These are phyloP conservation scores for Thaumetopoea pityocampa DNA, from an alignment of 1,140 invertebrate species.

Conservation along the genomic window DNA sequence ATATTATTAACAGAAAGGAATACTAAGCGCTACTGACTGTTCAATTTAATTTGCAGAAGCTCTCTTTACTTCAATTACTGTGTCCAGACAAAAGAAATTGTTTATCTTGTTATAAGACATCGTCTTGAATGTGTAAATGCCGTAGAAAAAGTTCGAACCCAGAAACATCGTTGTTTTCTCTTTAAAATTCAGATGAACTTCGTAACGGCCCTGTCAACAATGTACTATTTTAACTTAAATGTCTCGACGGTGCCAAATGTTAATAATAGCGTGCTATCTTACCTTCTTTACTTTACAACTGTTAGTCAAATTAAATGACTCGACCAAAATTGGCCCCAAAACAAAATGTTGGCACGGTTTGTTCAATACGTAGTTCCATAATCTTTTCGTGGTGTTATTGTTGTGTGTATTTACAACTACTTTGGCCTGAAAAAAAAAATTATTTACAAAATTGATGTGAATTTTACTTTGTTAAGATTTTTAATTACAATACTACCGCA, in stretches of 20 bases:
- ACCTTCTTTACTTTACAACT: conserved; percentile 54
- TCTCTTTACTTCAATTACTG: conserved; percentile 26
- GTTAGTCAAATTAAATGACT: conserved; percentile 45
- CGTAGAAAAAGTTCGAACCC: conserved; percentile 53
- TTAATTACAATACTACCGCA: conserved; percentile 26
- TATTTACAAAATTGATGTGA: conserved; percentile 3
- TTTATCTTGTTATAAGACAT: conserved; percentile 38
- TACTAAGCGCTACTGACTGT: no score
- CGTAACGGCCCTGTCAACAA: conserved; percentile 46
- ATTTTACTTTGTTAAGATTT: conserved; percentile 4
- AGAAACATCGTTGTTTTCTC: conserved; percentile 43
- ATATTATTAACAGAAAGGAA: no score
- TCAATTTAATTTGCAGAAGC: conserved; percentile 1
- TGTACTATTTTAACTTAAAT: conserved; percentile 17
- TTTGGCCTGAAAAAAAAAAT: conserved; percentile 41
- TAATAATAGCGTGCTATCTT: no score
- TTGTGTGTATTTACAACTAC: conserved; percentile 34
- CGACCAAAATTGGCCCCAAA: conserved; percentile 42
- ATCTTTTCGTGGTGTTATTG: conserved; percentile 35
- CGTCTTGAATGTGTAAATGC: conserved; percentile 42
- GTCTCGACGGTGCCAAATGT: no score
- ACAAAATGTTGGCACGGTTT: conserved; percentile 62
- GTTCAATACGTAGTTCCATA: conserved; percentile 48
- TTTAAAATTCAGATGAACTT: conserved; percentile 43
- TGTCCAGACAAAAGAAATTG: conserved; percentile 48